Evolutionary conservation across 2,797 vertebrate species (phyloP), one percentile per base, ranked within the genome.

Genomic region (Myotis vivesi): DNA sequence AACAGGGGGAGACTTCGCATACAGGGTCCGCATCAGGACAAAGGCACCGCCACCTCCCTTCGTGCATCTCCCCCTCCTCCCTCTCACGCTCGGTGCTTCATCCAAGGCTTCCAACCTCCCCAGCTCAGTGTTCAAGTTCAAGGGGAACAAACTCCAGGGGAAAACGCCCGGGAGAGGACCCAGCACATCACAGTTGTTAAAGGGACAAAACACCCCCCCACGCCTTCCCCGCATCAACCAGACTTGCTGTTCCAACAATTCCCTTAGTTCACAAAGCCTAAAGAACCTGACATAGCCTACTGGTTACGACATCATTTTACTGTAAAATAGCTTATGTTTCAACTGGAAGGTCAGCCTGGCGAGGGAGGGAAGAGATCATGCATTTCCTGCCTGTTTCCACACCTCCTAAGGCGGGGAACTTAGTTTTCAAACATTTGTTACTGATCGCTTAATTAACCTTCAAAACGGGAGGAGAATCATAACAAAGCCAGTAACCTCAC

Each of bases 401-500:
- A 86, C 84, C 49, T 87, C 23, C 51, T 49, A 77, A 55, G 25
- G 53, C 6, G 30, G 28, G n/a, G 3, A 77, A 69, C 7, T 79
- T 7, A 11, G 38, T 51, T 72, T 71, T 62, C 71, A 53, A 23
- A 85, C 59, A 1, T 0, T 44, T 41, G 66, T 86, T 57, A 28
- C 15, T 69, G 23, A 89, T 5, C 77, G 53, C 33, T 57, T 87
- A 72, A 75, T 51, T 80, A 84, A 87, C 77, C 64, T 23, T 91
- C 55, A 87, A 76, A 86, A 80, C 22, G 6, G 94, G 16, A 82
- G 44, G 79, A 46, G 92, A 86, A 89, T 49, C 20, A 38, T 41
- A 96, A 92, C 28, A 89, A 81, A 92, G 36, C 28, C 89, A 93
- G 91, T 49, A 91, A 69, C 41, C 28, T 77, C 10, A 91, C 25